Base-by-base conservation (phyloP, 2,113 vertebrate species). In the Podilymbus podiceps region DNA sequence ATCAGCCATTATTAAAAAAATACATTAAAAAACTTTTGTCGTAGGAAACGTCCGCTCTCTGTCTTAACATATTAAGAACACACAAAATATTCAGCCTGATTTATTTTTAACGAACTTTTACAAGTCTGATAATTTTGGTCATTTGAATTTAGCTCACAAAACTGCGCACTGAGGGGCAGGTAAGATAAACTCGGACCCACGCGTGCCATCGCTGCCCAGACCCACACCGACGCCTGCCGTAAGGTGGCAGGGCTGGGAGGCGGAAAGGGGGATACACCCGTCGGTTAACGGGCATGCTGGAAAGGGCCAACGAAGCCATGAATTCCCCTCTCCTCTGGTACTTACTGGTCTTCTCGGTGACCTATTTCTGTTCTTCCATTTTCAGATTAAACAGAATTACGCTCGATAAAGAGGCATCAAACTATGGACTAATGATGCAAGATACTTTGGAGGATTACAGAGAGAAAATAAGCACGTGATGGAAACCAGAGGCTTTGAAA, bases 401-500 rank as follows among this genome's bases (percentile, higher is more conserved):
- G 31, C 40, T 6, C 58, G 17, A 53, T 50, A 20, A 50, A 44
- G 67, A 63, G 16, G 6, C 46, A 85, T 10, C 20, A 46, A 68
- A 12, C 15, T 19, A 38, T 1, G 22, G 55, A 12, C 38, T n/a
- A 31, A 33, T 1, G 20, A 42, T 4, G 8, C 22, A 23, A 23
- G 55, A 7, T 22, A 11, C n/a, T 55, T n/a, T 22, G 52, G 38
- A 49, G 0, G 3, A 59, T 7, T 31, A 63, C 15, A 8, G 2
- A 15, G 0, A n/a, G n/a, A n/a, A 79, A 59, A 59, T 24, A 9
- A 28, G 25, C 0, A 2, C 21, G 15, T 0, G 7, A 46, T 18
- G 55, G 67, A 40, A 88, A 71, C 6, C 15, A 44, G 38, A 49
- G 25, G 49, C 33, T 42, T 17, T 33, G 19, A 59, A 59, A 18